Base-by-base conservation (phyloP, 2,888 invertebrate species). In the Acronicta alni region DNA sequence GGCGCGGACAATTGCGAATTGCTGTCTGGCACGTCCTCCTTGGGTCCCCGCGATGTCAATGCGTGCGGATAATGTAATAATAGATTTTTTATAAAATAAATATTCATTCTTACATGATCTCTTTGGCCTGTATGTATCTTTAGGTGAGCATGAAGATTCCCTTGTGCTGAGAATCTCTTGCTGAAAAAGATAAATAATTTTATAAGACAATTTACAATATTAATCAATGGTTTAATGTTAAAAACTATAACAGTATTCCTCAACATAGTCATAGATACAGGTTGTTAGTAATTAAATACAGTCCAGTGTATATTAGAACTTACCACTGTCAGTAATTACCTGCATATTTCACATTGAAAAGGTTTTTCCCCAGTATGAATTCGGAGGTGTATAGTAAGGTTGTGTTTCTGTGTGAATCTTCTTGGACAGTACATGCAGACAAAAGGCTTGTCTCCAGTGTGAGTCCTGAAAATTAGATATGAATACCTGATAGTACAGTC, bases 331-430 rank as follows among this genome's bases (percentile, higher is more conserved):
- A 26, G 38, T 9, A 53, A 57, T 41, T 82, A 93, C 94, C 94
- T 95, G 82, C 96, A 96, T 8, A 95, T 92, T 81, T 96, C 95
- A 84, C 96, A 96, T 62, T 96, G 95, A 71, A 95, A 96, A 0
- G 96, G 96, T 58, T 95, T 95, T 49, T 95, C 95, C 0, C 94
- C 94, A 0, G 95, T 95, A 64, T 96, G 96, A 0, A 95, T 90
- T 3, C 96, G 87, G 17, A 95, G 85, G 71, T 96, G 96, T 63
- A 95, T 95, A 4, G 95, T 95, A 0, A 96, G 86, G 77, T 96
- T 96, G 74, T 96, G 95, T 79, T 96, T 96, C 73, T 96, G 96
- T 1, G 95, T 95, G 72, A 96, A 96, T 7, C 95, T 86, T 14
- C 95, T 91, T 0, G 95, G 90, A 62, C 96, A 96, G 68, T 94